Evolutionary conservation across 2,797 vertebrate species (phyloP).

Genomic region (Sebastes nivosus): DNA sequence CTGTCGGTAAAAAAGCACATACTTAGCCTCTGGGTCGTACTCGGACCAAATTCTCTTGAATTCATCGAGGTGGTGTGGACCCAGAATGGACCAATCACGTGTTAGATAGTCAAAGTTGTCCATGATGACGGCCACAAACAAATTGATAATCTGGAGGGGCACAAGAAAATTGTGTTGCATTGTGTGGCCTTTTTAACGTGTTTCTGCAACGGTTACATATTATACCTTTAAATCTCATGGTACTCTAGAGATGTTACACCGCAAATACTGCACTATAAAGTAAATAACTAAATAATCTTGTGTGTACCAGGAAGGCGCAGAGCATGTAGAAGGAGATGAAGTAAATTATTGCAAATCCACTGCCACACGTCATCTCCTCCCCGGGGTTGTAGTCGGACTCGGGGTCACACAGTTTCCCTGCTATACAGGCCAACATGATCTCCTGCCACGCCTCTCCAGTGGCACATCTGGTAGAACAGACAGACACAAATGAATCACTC

Average conservation of each 20-base stretch:
- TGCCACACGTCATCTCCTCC: constrained; percentile 95
- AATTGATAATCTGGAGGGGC: constrained; percentile 92
- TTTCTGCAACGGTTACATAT: neutral
- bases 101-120: constrained; percentile 99
- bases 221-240: neutral
- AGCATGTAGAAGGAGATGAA: constrained; percentile 99
- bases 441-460: constrained; percentile 99
- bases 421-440: constrained; percentile 96
- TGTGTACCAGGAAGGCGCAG: constrained; percentile 94
- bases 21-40: constrained; percentile 99
- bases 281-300: neutral
- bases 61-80: constrained; percentile 97
- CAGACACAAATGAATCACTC: neutral
- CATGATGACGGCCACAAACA: constrained; percentile 99
- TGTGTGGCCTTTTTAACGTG: neutral
- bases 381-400: constrained; percentile 93
- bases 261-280: neutral
- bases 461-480: constrained; percentile 86
- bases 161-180: neutral
- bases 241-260: neutral
- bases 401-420: constrained; percentile 94
- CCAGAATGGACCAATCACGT: constrained; percentile 98
- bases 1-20: constrained; percentile 65
- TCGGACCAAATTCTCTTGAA: constrained; percentile 99
- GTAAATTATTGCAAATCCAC: constrained; percentile 96